A percentile compares a stretch with the other conserved stretches of the same genome.
Evolutionary conservation across 2,888 invertebrate genomes (phyloP).

Genomic region (Schrankia costaestrigalis): DNA sequence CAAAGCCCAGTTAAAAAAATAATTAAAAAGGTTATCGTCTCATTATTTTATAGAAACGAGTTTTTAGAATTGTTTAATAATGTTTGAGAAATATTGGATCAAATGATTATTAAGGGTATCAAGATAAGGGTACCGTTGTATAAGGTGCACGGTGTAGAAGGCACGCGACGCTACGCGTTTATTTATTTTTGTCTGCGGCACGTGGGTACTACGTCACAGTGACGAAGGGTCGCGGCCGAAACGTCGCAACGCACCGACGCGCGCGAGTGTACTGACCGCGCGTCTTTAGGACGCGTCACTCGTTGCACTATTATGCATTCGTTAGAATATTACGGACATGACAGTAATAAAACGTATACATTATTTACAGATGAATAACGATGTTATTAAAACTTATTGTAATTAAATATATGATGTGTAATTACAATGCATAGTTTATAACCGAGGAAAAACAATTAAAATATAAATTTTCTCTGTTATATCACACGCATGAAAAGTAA

Average conservation of each 20-base stretch:
- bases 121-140: conserved; percentile 25
- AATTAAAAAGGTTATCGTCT: conserved; percentile 2
- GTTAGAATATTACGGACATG: conserved; percentile 63
- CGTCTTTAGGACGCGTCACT: conserved; percentile 55
- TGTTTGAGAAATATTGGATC: conserved; percentile 11
- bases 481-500: too few relatives aligned
- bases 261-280: conserved; percentile 75
- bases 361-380: conserved; percentile 6
- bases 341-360: conserved; percentile 9
- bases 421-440: too few relatives aligned
- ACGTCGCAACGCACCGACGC: conserved; percentile 66
- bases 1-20: conserved; percentile 11
- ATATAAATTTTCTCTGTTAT: too few relatives aligned
- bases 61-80: conserved; percentile 7
- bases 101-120: conserved; percentile 5
- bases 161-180: conserved; percentile 36
- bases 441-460: too few relatives aligned
- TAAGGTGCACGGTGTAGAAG: conserved; percentile 10
- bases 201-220: conserved; percentile 54
- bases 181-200: conserved; percentile 55
- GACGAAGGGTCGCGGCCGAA: conserved; percentile 24
- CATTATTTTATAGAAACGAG: neutral
- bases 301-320: conserved; percentile 57
- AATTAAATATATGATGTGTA: too few relatives aligned
- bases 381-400: conserved; percentile 2